A percentile compares a stretch with the other conserved stretches of the same genome.
Conservation (phyloP, 2,113 vertebrate species). For the Sinocyclocheilus maitianheensis region DNA sequence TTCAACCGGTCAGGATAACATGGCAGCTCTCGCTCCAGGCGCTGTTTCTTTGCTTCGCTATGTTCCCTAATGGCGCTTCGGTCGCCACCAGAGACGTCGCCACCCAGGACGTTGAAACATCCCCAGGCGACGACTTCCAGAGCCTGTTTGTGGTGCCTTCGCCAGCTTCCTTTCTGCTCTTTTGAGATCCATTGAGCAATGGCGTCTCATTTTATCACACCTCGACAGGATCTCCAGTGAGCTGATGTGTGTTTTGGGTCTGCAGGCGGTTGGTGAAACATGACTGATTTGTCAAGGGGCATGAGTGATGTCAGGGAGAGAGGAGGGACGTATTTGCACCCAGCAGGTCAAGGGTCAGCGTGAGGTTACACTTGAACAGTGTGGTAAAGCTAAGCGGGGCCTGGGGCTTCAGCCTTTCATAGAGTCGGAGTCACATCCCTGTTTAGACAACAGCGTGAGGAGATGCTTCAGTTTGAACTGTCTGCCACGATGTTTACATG, state of each 20-base stretch:
- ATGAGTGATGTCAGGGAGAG: slow-evolving; percentile 58
- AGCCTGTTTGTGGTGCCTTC: slow-evolving; percentile 55
- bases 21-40: slow-evolving; percentile 43
- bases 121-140: slow-evolving; percentile 60
- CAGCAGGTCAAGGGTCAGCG: slow-evolving; percentile 62
- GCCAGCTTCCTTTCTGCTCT: slow-evolving; percentile 56
- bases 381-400: slow-evolving; percentile 32
- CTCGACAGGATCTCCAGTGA: slow-evolving; percentile 53
- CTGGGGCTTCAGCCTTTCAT: slow-evolving; percentile 39
- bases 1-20: slow-evolving; percentile 29
- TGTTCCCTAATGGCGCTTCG: slow-evolving; percentile 55
- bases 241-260: slow-evolving; percentile 73
- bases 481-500: slow-evolving; percentile 10
- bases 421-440: slow-evolving; percentile 35
- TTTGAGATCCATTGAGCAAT: slow-evolving; percentile 51
- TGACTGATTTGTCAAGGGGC: slow-evolving; percentile 73
- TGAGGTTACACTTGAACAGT: slow-evolving; percentile 48
- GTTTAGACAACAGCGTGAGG: slow-evolving; percentile 50
- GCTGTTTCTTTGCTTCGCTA: slow-evolving; percentile 56
- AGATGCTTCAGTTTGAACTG: slow-evolving; percentile 5
- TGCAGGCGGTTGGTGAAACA: slow-evolving; percentile 71
- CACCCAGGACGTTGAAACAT: slow-evolving; percentile 72
- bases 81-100: slow-evolving; percentile 50
- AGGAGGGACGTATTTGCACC: slow-evolving; percentile 67
- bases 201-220: slow-evolving; percentile 44